Evolutionary conservation across 2,797 vertebrate species (phyloP), one percentile per base, ranked within the genome.

Genomic region (Mionectes olivaceus): DNA sequence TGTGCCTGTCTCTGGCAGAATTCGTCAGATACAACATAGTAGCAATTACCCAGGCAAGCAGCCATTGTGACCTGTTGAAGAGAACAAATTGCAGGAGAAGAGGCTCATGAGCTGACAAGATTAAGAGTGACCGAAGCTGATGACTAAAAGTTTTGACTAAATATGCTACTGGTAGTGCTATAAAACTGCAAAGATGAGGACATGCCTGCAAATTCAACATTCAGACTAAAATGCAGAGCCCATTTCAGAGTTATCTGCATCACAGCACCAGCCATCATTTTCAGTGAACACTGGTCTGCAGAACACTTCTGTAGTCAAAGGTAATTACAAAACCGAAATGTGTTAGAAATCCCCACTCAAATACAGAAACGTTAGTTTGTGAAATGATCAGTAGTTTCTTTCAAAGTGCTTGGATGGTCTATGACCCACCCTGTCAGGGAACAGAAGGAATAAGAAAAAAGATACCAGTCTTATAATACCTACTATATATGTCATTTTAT

Each of bases 111-210:
- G 5, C 35, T 76, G 77, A 79, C 41, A 83, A 93, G 46, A 76
- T 37, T 65, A 65, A 81, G 65, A 83, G 63, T n/a, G 25, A 63
- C 55, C 44, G 63, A 69, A 86, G n/a, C 11, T 25, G 30, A 55
- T 67, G 59, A 82, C 49, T 65, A 53, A 56, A 87, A 68, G 24
- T 88, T 92, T 81, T 83, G 46, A 44, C 32, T 60, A 86, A 65
- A 14, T 50, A 18, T 44, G 43, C 11, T 74, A n/a, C 27, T 53
- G 64, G 16, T 8, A 70, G 19, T 24, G 11, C 13, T 52, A 41
- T 47, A 74, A 74, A 59, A 52, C 41, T 61, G 33, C 27, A 80
- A 77, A 78, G 28, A 13, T 27, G 41, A 77, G 21, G 9, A 47
- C 3, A 33, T 55, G 24, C 5, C 23, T 71, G 13, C 27, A 67